phyloP scores from a whole-genome alignment of 2,888 invertebrate species.

The Hyposoter didymator region DNA sequence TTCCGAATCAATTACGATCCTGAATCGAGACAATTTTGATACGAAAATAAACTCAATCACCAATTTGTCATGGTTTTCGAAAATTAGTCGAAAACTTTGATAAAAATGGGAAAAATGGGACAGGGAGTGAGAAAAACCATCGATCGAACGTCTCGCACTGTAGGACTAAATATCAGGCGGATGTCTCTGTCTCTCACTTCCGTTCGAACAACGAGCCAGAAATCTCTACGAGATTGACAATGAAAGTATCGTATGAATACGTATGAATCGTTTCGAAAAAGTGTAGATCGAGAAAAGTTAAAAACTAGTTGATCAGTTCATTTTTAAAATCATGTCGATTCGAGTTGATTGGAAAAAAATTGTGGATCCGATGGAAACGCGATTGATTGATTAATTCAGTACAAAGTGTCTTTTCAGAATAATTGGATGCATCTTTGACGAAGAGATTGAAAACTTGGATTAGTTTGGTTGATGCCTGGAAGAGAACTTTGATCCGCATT shows the following conservation, averaged over 20 bases:
- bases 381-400: not conserved
- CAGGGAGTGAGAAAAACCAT: no score
- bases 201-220: conserved; percentile 50
- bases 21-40: not conserved
- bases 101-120: no score
- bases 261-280: not conserved
- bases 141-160: no score
- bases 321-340: not conserved
- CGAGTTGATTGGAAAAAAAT: not conserved
- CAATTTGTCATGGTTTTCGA: no score
- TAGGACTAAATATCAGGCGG: no score
- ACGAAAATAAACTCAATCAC: not conserved
- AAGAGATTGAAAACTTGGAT: not conserved
- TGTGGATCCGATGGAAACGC: not conserved
- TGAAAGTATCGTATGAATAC: no score
- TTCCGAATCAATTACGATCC: not conserved
- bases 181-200: conserved; percentile 30
- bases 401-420: not conserved
- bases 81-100: no score
- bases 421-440: not conserved
- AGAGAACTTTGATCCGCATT: not conserved
- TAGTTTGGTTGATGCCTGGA: not conserved
- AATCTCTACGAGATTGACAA: conserved; percentile 39
- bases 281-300: not conserved
- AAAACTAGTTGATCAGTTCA: not conserved